Evolutionary conservation across 2,113 vertebrate genomes (phyloP).

Genomic region (Plestiodon gilberti): DNA sequence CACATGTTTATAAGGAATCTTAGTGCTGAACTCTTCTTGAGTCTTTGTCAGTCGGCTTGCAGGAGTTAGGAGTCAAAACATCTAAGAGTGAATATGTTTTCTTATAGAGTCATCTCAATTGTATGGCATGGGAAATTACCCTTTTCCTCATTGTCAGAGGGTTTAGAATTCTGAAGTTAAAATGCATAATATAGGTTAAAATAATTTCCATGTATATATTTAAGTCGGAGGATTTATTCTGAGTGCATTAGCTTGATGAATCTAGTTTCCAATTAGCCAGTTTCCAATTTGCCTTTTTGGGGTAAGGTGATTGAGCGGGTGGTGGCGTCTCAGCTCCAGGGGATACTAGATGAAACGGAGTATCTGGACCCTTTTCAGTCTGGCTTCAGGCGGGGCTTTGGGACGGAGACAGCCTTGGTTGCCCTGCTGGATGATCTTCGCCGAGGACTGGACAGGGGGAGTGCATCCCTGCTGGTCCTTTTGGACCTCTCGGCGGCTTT

Average conservation of each 20-base stretch:
- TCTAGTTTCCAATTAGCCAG: too few species aligned
- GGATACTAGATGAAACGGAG: too few species aligned
- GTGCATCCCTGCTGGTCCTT: too few species aligned
- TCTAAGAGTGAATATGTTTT: accelerated
- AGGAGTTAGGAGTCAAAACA: accelerated
- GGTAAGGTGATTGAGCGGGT: too few species aligned
- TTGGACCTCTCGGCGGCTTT: too few species aligned
- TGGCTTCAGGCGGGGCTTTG: too few species aligned
- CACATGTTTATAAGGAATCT: slow-evolving; percentile 6
- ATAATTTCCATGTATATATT: neutral
- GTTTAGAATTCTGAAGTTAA: slow-evolving; percentile 6
- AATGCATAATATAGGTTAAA: slow-evolving; percentile 2
- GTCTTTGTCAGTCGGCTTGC: slow-evolving; percentile 13
- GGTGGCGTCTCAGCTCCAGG: too few species aligned
- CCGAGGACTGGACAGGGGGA: too few species aligned
- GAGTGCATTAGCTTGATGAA: neutral
- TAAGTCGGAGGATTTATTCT: neutral
- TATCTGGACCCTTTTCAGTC: too few species aligned
- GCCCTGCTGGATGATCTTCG: too few species aligned
- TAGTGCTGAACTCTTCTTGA: neutral
- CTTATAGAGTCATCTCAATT: neutral
- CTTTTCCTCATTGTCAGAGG: accelerated
- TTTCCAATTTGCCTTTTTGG: too few species aligned
- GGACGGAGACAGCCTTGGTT: too few species aligned
- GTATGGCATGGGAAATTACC: accelerated